A percentile compares a stretch with the other conserved stretches of the same genome.
These are phyloP conservation scores for Drosophila robusta DNA, from an alignment of 2,888 invertebrate species.

Conservation along the genomic window DNA sequence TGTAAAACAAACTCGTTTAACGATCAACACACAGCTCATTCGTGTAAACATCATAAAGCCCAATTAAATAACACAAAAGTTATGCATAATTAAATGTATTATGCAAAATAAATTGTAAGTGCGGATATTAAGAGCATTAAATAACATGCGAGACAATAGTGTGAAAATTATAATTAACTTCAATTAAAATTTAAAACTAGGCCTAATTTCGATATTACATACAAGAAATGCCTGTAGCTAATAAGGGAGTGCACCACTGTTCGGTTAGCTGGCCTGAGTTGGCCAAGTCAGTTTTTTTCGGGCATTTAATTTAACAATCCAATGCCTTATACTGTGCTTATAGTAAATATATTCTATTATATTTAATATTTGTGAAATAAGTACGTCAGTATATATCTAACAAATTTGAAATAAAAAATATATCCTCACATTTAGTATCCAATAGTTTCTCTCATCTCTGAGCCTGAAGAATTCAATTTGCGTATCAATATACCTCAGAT, in stretches of 20 bases:
- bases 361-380: too few species aligned
- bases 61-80: conserved; percentile 47
- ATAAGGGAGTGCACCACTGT: too few species aligned
- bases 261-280: too few species aligned
- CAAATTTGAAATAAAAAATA: too few species aligned
- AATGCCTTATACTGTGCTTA: too few species aligned
- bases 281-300: too few species aligned
- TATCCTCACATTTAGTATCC: too few species aligned
- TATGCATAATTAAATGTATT: conserved; percentile 46
- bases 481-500: background rate
- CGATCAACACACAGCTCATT: conserved; percentile 14
- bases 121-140: conserved; percentile 20
- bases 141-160: conserved; percentile 26
- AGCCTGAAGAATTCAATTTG: background rate
- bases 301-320: too few species aligned
- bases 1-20: conserved; percentile 45
- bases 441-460: too few species aligned
- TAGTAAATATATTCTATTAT: too few species aligned
- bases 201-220: conserved; percentile 17
- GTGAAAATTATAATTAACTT: conserved; percentile 5
- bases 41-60: conserved; percentile 46
- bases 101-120: conserved; percentile 46
- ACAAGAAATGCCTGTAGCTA: too few species aligned
- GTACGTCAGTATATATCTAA: too few species aligned
- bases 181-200: conserved; percentile 1